phyloP scores from a whole-genome alignment of 2,113 vertebrate species.

The Mus pahari region DNA sequence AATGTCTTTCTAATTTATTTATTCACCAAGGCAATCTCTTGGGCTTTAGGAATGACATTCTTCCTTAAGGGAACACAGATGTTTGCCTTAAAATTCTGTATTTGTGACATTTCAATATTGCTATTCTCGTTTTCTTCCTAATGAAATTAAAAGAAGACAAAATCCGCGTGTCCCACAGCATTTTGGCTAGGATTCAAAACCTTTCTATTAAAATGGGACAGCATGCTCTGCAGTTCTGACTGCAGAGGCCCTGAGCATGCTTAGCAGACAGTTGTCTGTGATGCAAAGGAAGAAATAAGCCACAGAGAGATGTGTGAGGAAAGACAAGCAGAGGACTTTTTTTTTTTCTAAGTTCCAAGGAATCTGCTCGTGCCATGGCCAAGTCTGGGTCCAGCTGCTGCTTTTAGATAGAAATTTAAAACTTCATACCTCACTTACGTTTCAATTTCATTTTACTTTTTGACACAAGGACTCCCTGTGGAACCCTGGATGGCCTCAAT shows the following conservation, averaged over 20 bases:
- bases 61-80: constrained; percentile 69
- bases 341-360: background rate
- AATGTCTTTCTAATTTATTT: constrained; percentile 57
- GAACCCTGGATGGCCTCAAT: background rate
- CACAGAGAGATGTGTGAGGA: background rate
- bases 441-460: background rate
- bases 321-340: background rate
- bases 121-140: constrained; percentile 68
- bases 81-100: constrained; percentile 64
- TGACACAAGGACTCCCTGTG: background rate
- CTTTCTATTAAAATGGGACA: constrained; percentile 84
- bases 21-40: background rate
- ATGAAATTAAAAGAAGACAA: constrained; percentile 85
- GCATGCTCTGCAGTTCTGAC: constrained; percentile 78
- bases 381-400: background rate
- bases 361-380: background rate
- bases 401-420: constrained; percentile 43
- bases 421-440: background rate
- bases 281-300: constrained; percentile 35
- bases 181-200: constrained; percentile 84
- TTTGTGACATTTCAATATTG: constrained; percentile 81
- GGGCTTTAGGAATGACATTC: constrained; percentile 58
- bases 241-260: constrained; percentile 71
- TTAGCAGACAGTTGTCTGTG: constrained; percentile 70
- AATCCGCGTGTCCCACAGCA: constrained; percentile 84